phyloP scores from a whole-genome alignment of 92 coral and sea anemone species.

The Porites evermanni region DNA sequence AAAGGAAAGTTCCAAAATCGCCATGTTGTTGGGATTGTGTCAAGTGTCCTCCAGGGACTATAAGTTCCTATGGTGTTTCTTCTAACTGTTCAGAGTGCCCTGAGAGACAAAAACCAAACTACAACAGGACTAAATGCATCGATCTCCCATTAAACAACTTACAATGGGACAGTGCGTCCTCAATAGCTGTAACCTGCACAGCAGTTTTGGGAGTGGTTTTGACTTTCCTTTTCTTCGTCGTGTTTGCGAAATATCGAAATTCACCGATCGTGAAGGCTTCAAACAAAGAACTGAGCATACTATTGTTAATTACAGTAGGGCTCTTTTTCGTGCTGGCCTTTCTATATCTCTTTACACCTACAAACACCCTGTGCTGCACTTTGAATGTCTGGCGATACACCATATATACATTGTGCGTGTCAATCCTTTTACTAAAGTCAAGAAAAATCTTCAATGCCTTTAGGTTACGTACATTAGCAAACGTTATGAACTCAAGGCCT shows the following conservation, averaged over 20 bases:
- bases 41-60: slow-evolving; percentile 59
- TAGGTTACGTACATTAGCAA: not conserved
- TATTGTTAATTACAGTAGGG: slow-evolving; percentile 53
- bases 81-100: slow-evolving; percentile 77
- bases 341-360: slow-evolving; percentile 61
- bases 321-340: slow-evolving; percentile 66
- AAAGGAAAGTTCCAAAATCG: slow-evolving; percentile 46
- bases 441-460: slow-evolving; percentile 19
- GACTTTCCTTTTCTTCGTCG: slow-evolving; percentile 41
- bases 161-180: slow-evolving; percentile 42
- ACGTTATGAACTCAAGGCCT: not conserved
- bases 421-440: slow-evolving; percentile 73
- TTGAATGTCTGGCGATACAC: slow-evolving; percentile 66
- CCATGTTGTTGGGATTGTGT: slow-evolving; percentile 77
- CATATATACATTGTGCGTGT: slow-evolving; percentile 64
- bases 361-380: slow-evolving; percentile 58
- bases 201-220: slow-evolving; percentile 48
- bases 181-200: slow-evolving; percentile 21
- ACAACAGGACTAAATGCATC: slow-evolving; percentile 52
- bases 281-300: slow-evolving; percentile 73
- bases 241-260: slow-evolving; percentile 56
- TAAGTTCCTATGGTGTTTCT: slow-evolving; percentile 44
- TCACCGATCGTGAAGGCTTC: slow-evolving; percentile 83
- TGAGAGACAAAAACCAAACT: slow-evolving; percentile 57
- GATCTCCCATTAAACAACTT: slow-evolving; percentile 65